Conservation (phyloP, 2,797 vertebrate species). For the Falco concolor region DNA sequence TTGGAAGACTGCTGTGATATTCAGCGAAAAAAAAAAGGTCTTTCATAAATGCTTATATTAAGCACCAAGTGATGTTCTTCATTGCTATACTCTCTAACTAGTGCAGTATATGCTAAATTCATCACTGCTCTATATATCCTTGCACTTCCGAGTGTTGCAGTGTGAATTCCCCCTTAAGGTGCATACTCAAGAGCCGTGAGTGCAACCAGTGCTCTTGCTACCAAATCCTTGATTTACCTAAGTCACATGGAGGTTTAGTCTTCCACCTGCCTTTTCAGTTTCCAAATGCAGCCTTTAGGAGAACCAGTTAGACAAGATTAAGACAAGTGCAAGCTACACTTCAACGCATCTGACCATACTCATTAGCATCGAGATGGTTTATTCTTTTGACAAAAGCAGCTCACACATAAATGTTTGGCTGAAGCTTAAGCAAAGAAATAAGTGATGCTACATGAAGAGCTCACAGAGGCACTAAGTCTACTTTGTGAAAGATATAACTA, state of each 20-base stretch:
- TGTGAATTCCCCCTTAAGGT: not conserved
- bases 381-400: not conserved
- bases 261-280: not conserved
- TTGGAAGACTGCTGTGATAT: not conserved
- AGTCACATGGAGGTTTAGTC: not conserved
- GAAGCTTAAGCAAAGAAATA: not conserved
- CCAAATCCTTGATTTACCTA: accelerated
- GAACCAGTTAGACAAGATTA: not conserved
- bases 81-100: not conserved
- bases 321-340: not conserved
- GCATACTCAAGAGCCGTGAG: not conserved
- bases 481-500: too few relatives aligned
- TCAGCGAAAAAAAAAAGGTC: not conserved
- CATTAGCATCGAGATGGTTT: not conserved
- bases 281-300: not conserved
- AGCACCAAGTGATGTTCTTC: not conserved
- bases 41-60: not conserved
- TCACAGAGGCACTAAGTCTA: not conserved
- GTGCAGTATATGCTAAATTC: not conserved
- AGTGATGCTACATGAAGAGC: not conserved
- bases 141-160: not conserved
- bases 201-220: not conserved
- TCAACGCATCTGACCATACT: not conserved
- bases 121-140: not conserved
- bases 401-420: not conserved